These are phyloP conservation scores for Glaucopsyche alexis DNA, from an alignment of 2,888 invertebrate genomes.

Conservation along the genomic window DNA sequence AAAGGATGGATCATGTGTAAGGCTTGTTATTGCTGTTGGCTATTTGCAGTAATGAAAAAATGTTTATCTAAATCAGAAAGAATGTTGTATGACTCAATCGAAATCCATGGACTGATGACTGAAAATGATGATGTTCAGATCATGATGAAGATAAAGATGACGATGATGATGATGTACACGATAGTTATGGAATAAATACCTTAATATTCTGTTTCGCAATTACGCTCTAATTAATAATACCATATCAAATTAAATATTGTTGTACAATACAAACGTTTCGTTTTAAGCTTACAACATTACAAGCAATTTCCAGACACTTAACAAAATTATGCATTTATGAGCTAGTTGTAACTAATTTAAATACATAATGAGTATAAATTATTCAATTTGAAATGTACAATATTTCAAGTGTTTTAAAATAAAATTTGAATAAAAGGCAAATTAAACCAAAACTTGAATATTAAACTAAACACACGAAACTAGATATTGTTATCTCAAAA, in stretches of 20 bases:
- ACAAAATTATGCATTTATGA: not conserved
- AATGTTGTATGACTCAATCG: not conserved
- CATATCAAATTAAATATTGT: not conserved
- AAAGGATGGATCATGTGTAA: not conserved
- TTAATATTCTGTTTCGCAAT: not conserved
- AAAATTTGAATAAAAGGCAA: not conserved
- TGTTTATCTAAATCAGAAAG: not conserved
- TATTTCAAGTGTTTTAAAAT: not conserved
- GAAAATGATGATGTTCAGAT: not conserved
- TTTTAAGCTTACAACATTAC: not conserved
- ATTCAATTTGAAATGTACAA: not conserved
- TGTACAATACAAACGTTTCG: slow-evolving; percentile 1
- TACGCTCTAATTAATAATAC: not conserved
- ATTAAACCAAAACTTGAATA: not conserved
- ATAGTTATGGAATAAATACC: not conserved
- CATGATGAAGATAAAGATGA: not conserved
- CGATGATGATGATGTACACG: not conserved
- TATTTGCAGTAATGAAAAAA: not conserved
- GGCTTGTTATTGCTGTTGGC: not conserved
- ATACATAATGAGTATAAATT: not conserved
- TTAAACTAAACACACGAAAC: not conserved
- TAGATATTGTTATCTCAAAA: not conserved
- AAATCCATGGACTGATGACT: too few relatives aligned
- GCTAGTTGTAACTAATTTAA: slow-evolving; percentile 2
- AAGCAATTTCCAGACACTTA: not conserved